Percentiles rank a stretch among this genome's conserved stretches.
These are phyloP conservation scores for Axea sp. DNA, from an alignment of 2,888 invertebrate genomes.

Conservation along the genomic window DNA sequence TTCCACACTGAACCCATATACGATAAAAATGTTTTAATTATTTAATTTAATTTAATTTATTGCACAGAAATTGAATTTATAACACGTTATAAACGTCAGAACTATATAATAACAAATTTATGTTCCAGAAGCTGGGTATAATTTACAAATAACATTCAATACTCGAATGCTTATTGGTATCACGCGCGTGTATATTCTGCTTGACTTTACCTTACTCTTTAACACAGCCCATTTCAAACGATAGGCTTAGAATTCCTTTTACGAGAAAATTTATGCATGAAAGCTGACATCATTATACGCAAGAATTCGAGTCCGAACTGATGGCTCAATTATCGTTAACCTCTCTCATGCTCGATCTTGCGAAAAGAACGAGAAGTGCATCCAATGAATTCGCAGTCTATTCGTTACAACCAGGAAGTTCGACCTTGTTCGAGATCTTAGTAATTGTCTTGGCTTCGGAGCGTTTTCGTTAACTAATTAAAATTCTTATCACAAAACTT, in stretches of 20 bases:
- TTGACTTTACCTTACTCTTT: constrained; percentile 44
- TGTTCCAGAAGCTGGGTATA: constrained; percentile 6
- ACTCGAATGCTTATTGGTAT: constrained; percentile 47
- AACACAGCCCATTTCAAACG: constrained; percentile 48
- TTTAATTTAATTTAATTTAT: constrained; percentile 1
- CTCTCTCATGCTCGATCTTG: constrained; percentile 60
- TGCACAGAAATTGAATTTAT: constrained; percentile 11
- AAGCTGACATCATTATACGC: constrained; percentile 62
- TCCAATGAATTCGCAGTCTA: constrained; percentile 73
- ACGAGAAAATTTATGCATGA: constrained; percentile 61
- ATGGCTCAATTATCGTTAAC: constrained; percentile 73
- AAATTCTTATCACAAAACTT: constrained; percentile 68
- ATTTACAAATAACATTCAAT: constrained; percentile 42
- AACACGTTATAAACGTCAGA: constrained; percentile 11
- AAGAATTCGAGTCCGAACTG: constrained; percentile 67
- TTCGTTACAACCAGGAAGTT: constrained; percentile 73
- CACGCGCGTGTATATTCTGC: constrained; percentile 43
- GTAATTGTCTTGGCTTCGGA: constrained; percentile 72
- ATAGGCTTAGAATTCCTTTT: constrained; percentile 60
- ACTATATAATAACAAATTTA: constrained; percentile 14
- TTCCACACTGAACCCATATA: too few relatives aligned
- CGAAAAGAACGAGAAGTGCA: constrained; percentile 64
- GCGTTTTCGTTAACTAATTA: constrained; percentile 65
- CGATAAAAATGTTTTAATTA: too few relatives aligned
- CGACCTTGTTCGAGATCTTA: constrained; percentile 68